Evolutionary conservation across 1,140 invertebrate species (phyloP).

Genomic region (Ceratosolen solmsi): DNA sequence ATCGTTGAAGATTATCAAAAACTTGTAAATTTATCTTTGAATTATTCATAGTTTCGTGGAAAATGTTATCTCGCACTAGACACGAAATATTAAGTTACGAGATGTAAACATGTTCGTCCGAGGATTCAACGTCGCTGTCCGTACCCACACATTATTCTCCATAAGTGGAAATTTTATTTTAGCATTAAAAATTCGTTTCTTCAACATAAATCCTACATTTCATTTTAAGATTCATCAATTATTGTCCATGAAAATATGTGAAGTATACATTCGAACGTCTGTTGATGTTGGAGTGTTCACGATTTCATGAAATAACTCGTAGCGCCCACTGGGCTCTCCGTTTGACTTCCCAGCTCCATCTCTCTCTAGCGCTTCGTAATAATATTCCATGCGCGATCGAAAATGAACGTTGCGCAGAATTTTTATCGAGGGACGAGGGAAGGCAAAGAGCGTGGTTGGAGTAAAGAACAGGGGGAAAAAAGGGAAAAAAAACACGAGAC

Average conservation of each 20-base stretch:
- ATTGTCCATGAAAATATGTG: no score
- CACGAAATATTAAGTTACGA: neutral
- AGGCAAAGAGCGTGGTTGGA: no score
- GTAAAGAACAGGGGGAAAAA: neutral
- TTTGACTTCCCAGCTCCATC: neutral
- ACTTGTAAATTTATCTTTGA: neutral
- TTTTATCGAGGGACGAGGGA: conserved; percentile 20
- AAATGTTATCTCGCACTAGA: neutral
- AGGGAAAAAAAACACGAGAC: conserved; percentile 5
- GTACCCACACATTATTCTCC: no score
- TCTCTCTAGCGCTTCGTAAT: neutral
- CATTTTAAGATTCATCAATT: no score
- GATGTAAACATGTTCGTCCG: neutral
- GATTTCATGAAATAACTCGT: no score
- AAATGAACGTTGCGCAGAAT: conserved; percentile 29
- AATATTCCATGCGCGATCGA: conserved; percentile 35
- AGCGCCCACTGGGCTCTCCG: no score
- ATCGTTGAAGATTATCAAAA: no score
- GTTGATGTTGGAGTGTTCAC: no score
- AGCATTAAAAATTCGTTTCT: no score
- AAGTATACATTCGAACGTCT: no score
- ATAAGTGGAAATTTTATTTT: no score
- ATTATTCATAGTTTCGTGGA: conserved; percentile 15
- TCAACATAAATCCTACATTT: no score
- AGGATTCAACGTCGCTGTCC: neutral